Conservation (phyloP, 2,113 vertebrate species). For the Thalassoma bifasciatum region DNA sequence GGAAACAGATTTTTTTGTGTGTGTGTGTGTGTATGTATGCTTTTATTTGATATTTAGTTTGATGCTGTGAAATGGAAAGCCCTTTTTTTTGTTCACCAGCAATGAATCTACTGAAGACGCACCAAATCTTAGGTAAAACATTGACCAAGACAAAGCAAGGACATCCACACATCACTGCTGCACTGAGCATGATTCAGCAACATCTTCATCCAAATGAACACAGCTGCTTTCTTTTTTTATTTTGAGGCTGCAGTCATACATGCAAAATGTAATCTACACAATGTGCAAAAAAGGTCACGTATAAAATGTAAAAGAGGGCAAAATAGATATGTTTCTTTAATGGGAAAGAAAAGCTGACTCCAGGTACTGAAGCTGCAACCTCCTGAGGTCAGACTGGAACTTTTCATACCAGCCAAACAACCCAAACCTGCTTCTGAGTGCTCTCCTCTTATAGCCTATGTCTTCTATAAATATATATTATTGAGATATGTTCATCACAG, state of each 20-base stretch:
- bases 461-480: constrained; percentile 68
- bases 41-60: constrained; percentile 22
- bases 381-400: constrained; percentile 35
- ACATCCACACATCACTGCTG: constrained; percentile 17
- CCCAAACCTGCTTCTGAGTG: no score
- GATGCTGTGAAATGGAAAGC: constrained; percentile 52
- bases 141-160: constrained; percentile 8
- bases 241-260: constrained; percentile 44
- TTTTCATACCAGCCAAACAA: constrained; percentile 26
- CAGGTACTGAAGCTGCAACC: not conserved
- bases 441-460: constrained; percentile 66
- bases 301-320: not conserved
- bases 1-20: constrained; percentile 1
- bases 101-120: constrained; percentile 24
- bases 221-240: constrained; percentile 41
- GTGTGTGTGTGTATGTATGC: not conserved
- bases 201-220: constrained; percentile 1
- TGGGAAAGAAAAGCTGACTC: not conserved
- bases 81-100: constrained; percentile 41
- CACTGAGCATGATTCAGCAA: not conserved
- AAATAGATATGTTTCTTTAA: constrained; percentile 12
- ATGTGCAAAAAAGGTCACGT: constrained; percentile 25
- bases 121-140: constrained; percentile 1
- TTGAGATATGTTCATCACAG: constrained; percentile 71
- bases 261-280: constrained; percentile 41